Percentiles rank a stretch among this genome's conserved stretches.
Evolutionary conservation across 2,888 invertebrate species (phyloP).

Genomic region (Drosophila anomalata): DNA sequence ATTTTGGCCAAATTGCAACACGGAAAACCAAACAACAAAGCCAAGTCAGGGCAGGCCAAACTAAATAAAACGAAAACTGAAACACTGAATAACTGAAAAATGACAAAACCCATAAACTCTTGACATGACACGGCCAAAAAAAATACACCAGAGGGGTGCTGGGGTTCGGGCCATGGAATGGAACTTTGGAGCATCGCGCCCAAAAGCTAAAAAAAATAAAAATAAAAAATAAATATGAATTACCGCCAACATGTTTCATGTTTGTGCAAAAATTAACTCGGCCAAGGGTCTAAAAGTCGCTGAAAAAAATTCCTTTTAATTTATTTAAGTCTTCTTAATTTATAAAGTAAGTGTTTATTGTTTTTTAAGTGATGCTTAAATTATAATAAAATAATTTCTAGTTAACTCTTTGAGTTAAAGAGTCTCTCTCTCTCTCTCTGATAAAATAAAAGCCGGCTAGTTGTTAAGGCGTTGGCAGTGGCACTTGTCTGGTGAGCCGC

Average conservation of each 20-base stretch:
- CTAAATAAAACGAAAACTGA: constrained; percentile 10
- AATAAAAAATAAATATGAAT: constrained; percentile 26
- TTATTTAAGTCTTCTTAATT: background rate
- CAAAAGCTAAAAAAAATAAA: constrained; percentile 9
- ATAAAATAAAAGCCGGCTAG: background rate
- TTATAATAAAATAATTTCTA: background rate
- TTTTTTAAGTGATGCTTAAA: background rate
- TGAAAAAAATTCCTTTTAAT: too few relatives aligned
- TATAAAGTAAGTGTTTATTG: background rate
- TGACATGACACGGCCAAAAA: constrained; percentile 54
- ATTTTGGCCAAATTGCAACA: constrained; percentile 57
- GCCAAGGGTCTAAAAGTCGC: constrained; percentile 1
- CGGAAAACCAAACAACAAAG: constrained; percentile 45
- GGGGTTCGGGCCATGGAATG: constrained; percentile 15
- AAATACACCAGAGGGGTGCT: too few relatives aligned
- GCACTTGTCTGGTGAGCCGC: constrained; percentile 45
- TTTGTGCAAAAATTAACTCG: constrained; percentile 8
- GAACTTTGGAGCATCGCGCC: constrained; percentile 38
- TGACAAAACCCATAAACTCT: constrained; percentile 38
- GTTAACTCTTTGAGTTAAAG: background rate
- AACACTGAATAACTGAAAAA: constrained; percentile 9
- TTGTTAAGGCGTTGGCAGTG: constrained; percentile 66
- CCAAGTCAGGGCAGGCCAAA: constrained; percentile 4
- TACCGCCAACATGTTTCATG: constrained; percentile 11
- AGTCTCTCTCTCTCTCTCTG: background rate